Percentiles rank a stretch among this genome's conserved stretches.
Conservation (phyloP, 2,797 vertebrate genomes). For the Allenopithecus nigroviridis region DNA sequence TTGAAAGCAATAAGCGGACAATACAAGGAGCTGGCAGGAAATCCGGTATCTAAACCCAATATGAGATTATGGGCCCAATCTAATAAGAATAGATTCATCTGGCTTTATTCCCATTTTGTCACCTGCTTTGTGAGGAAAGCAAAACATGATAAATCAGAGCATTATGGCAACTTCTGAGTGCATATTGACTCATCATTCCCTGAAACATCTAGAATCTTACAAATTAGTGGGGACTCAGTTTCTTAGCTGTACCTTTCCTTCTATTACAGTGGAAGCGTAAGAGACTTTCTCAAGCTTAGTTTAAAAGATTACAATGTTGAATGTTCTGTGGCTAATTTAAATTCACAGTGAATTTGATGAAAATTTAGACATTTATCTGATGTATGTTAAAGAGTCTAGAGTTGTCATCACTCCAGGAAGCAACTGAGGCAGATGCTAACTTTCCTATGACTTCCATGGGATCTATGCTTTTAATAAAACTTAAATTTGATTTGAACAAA, state of each 20-base stretch:
- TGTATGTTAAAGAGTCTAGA: not conserved
- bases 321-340: not conserved
- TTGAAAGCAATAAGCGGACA: conserved; percentile 69
- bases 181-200: conserved; percentile 58
- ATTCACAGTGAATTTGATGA: not conserved
- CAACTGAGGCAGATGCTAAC: not conserved
- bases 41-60: conserved; percentile 77
- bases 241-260: not conserved
- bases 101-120: conserved; percentile 79
- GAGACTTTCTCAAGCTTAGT: not conserved
- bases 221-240: not conserved
- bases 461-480: not conserved
- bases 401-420: not conserved
- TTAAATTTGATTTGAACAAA: conserved; percentile 10
- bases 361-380: not conserved
- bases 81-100: conserved; percentile 80
- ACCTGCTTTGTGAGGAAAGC: conserved; percentile 60
- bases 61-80: conserved; percentile 77
- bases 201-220: conserved; percentile 1
- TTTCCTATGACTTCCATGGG: not conserved
- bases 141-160: conserved; percentile 77
- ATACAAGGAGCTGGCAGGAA: conserved; percentile 74
- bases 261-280: not conserved
- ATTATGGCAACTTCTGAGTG: conserved; percentile 67
- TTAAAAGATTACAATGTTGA: not conserved